Conservation (phyloP, 2,797 vertebrate species). For the Gymnoscopelus braueri region DNA sequence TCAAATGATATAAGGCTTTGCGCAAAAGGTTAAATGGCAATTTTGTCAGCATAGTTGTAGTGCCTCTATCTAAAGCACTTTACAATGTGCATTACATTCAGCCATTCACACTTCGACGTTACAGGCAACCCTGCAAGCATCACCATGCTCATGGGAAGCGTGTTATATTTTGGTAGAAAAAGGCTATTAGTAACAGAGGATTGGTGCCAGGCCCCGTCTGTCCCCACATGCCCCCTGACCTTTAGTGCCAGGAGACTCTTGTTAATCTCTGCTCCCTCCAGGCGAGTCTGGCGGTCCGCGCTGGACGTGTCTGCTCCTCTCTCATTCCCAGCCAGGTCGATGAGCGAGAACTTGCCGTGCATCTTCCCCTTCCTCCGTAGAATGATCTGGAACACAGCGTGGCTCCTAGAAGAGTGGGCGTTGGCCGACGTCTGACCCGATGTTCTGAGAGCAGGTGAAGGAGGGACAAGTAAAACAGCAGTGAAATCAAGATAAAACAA, state of each 20-base stretch:
- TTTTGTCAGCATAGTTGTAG: too few relatives aligned
- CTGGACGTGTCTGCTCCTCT: constrained; percentile 90
- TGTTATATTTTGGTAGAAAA: too few relatives aligned
- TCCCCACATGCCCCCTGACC: constrained; percentile 70
- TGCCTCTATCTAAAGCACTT: too few relatives aligned
- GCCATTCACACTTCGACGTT: too few relatives aligned
- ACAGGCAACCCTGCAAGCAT: too few relatives aligned
- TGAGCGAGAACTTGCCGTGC: constrained; percentile 91
- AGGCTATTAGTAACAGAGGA: too few relatives aligned
- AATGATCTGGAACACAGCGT: constrained; percentile 92
- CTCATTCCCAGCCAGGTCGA: constrained; percentile 92
- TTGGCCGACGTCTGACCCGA: constrained; percentile 92
- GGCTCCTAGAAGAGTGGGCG: constrained; percentile 90
- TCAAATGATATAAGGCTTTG: too few relatives aligned
- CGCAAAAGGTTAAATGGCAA: too few relatives aligned
- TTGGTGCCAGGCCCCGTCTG: too few relatives aligned
- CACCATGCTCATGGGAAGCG: too few relatives aligned
- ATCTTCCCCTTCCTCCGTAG: constrained; percentile 88
- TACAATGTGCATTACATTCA: too few relatives aligned
- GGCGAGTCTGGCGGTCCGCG: constrained; percentile 87
- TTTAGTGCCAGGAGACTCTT: constrained; percentile 92
- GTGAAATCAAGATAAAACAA: background rate
- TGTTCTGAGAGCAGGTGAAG: constrained; percentile 73
- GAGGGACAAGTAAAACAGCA: too few relatives aligned
- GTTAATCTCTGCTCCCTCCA: constrained; percentile 93